phyloP scores from a whole-genome alignment of 2,113 vertebrate genomes.

The Microtus oregoni region DNA sequence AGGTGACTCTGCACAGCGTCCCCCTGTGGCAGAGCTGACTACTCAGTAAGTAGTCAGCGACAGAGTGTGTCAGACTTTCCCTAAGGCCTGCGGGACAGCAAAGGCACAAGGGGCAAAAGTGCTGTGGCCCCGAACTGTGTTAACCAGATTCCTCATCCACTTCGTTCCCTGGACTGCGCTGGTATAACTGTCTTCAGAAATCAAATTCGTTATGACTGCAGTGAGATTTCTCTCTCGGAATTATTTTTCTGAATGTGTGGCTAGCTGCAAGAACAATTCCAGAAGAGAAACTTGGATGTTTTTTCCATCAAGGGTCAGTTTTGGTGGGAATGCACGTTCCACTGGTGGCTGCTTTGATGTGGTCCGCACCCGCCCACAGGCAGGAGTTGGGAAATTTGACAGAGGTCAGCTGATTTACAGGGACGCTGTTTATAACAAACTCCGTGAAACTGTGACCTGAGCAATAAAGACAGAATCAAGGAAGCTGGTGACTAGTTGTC shows the following conservation, averaged over 20 bases:
- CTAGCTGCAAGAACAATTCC: neutral
- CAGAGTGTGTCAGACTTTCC: no score
- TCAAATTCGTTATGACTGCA: slow-evolving; percentile 15
- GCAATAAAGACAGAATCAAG: neutral
- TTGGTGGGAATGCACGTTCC: neutral
- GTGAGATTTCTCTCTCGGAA: neutral
- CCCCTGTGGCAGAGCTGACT: neutral
- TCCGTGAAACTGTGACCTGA: neutral
- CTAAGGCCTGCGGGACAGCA: no score
- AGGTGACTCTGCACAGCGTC: no score
- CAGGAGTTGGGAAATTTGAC: neutral
- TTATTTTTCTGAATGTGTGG: neutral
- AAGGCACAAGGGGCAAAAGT: neutral
- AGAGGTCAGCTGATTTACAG: neutral
- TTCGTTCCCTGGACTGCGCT: neutral
- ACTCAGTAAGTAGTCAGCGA: neutral
- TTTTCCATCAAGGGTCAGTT: neutral
- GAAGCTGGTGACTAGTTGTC: neutral
- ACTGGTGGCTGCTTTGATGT: neutral
- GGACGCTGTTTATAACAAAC: neutral
- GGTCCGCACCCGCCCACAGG: neutral
- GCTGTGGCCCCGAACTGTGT: neutral
- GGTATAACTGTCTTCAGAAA: slow-evolving; percentile 41
- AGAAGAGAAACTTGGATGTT: neutral
- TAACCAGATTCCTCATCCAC: neutral